Conservation (phyloP, 2,888 invertebrate genomes). For the Drosophila nr. medialis region DNA sequence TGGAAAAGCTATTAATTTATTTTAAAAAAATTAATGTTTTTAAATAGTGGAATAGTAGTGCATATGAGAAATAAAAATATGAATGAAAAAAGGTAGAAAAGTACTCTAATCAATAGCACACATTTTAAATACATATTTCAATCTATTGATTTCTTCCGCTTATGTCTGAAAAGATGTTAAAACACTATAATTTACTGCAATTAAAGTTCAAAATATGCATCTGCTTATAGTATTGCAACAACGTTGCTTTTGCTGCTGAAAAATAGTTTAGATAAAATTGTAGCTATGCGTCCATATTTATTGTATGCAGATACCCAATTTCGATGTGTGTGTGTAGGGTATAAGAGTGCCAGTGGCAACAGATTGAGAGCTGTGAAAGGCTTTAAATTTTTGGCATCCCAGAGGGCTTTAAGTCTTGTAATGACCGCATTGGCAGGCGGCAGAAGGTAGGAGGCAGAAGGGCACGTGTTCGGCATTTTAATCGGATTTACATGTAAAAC, state of each 20-base stretch:
- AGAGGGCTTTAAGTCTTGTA: constrained; percentile 30
- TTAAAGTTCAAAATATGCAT: not conserved
- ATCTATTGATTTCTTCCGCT: too few relatives aligned
- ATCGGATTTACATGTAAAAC: constrained; percentile 69
- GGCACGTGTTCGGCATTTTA: constrained; percentile 57
- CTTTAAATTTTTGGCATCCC: constrained; percentile 38
- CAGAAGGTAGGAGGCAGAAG: not conserved
- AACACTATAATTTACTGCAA: too few relatives aligned
- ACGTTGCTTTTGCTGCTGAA: not conserved
- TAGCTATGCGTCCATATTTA: not conserved
- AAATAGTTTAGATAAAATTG: not conserved
- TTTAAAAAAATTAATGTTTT: too few relatives aligned
- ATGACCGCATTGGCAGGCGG: constrained; percentile 8
- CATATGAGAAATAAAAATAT: not conserved
- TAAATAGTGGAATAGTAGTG: not conserved
- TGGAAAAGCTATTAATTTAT: too few relatives aligned
- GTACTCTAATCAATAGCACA: not conserved
- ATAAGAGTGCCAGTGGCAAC: not conserved
- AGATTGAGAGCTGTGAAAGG: constrained; percentile 41
- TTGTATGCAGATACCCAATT: not conserved
- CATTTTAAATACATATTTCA: not conserved
- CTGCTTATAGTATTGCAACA: not conserved
- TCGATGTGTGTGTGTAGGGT: not conserved
- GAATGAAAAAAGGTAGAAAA: not conserved
- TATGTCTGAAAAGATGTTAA: too few relatives aligned